Evolutionary conservation across 1,140 invertebrate species (phyloP).

Genomic region (Drosophila melanogaster): Release_6_plus_ISO1_MT NT_033777.3:5799501-5800000

Average conservation of each 20-base stretch:
- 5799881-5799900: slow-evolving; percentile 32
- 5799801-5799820: slow-evolving; percentile 4
- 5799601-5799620: neutral
- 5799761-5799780: slow-evolving; percentile 42
- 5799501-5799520: slow-evolving; percentile 53
- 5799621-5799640: slow-evolving; percentile 12
- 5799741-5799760: slow-evolving; percentile 80
- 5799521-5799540: slow-evolving; percentile 39
- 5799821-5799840: slow-evolving; percentile 16
- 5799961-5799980: slow-evolving; percentile 79
- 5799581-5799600: slow-evolving; percentile 14
- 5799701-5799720: slow-evolving; percentile 27
- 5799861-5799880: slow-evolving; percentile 51
- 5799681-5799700: slow-evolving; percentile 28
- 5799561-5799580: slow-evolving; percentile 48
- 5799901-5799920: slow-evolving; percentile 31
- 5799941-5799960: slow-evolving; percentile 51
- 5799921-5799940: slow-evolving; percentile 23
- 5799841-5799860: slow-evolving; percentile 47
- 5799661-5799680: slow-evolving; percentile 35
- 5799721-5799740: slow-evolving; percentile 68
- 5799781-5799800: slow-evolving; percentile 1
- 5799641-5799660: slow-evolving; percentile 12
- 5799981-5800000: slow-evolving; percentile 73
- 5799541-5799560: neutral